A percentile compares a stretch with the other conserved stretches of the same genome.
phyloP scores from a whole-genome alignment of 2,113 vertebrate genomes.

The Noturus placidus region DNA sequence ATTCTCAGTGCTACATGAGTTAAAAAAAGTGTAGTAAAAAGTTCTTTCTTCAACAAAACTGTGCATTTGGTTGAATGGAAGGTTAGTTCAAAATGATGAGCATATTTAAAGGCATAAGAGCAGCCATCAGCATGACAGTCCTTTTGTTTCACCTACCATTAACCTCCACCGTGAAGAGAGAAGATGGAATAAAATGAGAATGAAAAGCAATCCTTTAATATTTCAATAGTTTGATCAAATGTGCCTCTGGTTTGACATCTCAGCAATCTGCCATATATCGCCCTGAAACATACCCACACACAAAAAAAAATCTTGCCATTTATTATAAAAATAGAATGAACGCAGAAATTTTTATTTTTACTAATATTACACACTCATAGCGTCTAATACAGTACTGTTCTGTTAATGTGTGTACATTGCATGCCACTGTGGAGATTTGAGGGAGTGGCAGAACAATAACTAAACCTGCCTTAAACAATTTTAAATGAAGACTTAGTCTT shows the following conservation, averaged over 20 bases:
- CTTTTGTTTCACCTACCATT: slow-evolving; percentile 28
- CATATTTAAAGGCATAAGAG: slow-evolving; percentile 45
- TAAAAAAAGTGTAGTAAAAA: slow-evolving; percentile 48
- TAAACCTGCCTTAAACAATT: neutral
- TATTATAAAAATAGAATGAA: no score
- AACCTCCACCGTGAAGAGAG: slow-evolving; percentile 15
- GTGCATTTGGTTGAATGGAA: slow-evolving; percentile 54
- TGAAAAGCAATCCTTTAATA: slow-evolving; percentile 52
- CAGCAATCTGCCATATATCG: slow-evolving; percentile 97
- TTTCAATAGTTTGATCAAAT: slow-evolving; percentile 53
- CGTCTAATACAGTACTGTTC: neutral
- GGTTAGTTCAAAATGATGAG: slow-evolving; percentile 72
- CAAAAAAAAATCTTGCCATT: neutral
- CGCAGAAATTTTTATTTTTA: neutral
- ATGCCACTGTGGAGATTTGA: neutral
- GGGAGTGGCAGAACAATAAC: neutral
- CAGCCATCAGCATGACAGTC: slow-evolving; percentile 35
- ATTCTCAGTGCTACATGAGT: slow-evolving; percentile 89
- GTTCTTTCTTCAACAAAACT: slow-evolving; percentile 67
- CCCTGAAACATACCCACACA: slow-evolving; percentile 71
- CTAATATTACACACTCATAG: neutral
- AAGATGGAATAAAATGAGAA: slow-evolving; percentile 31
- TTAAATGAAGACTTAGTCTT: neutral
- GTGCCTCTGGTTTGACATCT: slow-evolving; percentile 61
- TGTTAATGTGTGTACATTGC: neutral